Percentiles rank a stretch among this genome's conserved stretches.
Conservation (phyloP, 2,113 vertebrate genomes). For the Macrotus californicus region DNA sequence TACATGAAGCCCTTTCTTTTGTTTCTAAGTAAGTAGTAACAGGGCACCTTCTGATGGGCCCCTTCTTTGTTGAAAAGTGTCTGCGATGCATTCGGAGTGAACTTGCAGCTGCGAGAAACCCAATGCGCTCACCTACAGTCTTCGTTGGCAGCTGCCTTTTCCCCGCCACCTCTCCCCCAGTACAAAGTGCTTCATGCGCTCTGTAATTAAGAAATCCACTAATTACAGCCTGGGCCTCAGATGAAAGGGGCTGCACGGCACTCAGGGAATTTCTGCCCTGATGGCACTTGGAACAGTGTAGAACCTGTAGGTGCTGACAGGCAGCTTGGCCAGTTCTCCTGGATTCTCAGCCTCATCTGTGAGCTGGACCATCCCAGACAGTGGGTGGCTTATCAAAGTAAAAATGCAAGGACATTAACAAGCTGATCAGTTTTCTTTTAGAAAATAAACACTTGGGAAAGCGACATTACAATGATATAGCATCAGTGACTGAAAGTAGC, state of each 20-base stretch:
- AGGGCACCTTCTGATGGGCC: neutral
- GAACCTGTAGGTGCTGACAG: neutral
- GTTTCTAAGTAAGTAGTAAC: neutral
- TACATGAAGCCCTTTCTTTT: neutral
- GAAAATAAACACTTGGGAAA: neutral
- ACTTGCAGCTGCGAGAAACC: no score
- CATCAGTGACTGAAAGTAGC: neutral
- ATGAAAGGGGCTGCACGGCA: neutral
- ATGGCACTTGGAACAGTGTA: neutral
- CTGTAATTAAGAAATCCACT: constrained; percentile 45
- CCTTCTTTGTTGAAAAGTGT: no score
- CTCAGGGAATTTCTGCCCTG: neutral
- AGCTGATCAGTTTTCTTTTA: neutral
- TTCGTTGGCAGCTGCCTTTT: neutral
- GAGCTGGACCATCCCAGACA: neutral
- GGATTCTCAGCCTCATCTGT: neutral
- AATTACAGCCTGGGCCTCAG: neutral
- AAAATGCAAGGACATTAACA: neutral
- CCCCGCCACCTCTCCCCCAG: neutral
- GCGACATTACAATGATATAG: neutral
- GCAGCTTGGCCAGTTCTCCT: neutral
- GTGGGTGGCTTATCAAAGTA: neutral
- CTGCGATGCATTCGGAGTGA: neutral
- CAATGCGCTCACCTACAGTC: neutral
- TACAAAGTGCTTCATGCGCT: neutral